Evolutionary conservation across 2,888 invertebrate genomes (phyloP).

Genomic region (Schizaphis graminum): DNA sequence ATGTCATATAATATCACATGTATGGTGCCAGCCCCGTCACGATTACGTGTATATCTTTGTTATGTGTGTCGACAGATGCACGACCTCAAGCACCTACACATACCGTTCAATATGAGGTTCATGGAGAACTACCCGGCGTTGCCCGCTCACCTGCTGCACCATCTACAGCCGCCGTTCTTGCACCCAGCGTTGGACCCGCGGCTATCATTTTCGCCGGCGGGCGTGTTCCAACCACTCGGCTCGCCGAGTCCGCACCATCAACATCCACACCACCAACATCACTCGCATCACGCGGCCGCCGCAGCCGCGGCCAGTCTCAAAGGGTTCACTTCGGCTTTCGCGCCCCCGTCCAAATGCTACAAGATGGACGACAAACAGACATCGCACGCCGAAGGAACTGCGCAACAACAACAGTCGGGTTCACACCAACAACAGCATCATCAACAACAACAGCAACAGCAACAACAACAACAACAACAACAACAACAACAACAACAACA

Average conservation of each 20-base stretch:
- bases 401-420: constrained; percentile 18
- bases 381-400: constrained; percentile 25
- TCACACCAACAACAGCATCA: neutral
- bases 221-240: constrained; percentile 75
- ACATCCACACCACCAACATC: constrained; percentile 48
- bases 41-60: constrained; percentile 29
- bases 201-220: constrained; percentile 73
- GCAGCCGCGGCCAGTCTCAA: constrained; percentile 68
- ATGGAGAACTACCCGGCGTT: constrained; percentile 77
- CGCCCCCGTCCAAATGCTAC: constrained; percentile 76
- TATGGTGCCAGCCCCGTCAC: neutral
- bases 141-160: constrained; percentile 79
- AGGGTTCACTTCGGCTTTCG: constrained; percentile 77
- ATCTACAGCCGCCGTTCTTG: constrained; percentile 81
- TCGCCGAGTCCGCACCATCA: constrained; percentile 52
- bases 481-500: neutral
- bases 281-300: constrained; percentile 46
- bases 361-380: constrained; percentile 72
- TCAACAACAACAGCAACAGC: neutral
- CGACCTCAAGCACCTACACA: constrained; percentile 67
- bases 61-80: constrained; percentile 66
- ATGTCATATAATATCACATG: neutral
- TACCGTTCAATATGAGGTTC: constrained; percentile 75
- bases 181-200: constrained; percentile 78
- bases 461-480: constrained; percentile 28